These are phyloP conservation scores for Dasysyrphus tricinctus DNA, from an alignment of 2,888 invertebrate species.

Conservation along the genomic window DNA sequence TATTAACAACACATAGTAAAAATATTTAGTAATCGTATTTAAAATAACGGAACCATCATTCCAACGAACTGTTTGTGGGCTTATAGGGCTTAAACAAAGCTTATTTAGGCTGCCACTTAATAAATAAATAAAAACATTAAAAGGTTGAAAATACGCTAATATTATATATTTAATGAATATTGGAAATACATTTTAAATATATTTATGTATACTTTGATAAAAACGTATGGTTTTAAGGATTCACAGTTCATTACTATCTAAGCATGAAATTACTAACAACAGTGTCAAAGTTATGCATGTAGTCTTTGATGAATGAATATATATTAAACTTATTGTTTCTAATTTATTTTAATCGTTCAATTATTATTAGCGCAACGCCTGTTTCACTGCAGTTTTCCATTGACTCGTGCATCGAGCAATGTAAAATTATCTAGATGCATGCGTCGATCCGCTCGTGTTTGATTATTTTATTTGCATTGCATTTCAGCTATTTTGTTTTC, in stretches of 20 bases:
- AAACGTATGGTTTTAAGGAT: conserved; percentile 23
- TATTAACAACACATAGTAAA: conserved; percentile 43
- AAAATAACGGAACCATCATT: conserved; percentile 10
- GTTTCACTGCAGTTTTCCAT: conserved; percentile 37
- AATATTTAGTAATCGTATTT: conserved; percentile 13
- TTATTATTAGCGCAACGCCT: conserved; percentile 16
- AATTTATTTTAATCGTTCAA: conserved; percentile 27
- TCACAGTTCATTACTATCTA: conserved; percentile 42
- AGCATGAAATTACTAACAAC: conserved; percentile 28
- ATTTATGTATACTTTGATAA: conserved; percentile 23
- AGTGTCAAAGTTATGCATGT: conserved; percentile 31
- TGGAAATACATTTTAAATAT: conserved; percentile 22
- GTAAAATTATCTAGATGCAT: conserved; percentile 35
- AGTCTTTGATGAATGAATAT: conserved; percentile 37
- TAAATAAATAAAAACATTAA: conserved; percentile 3
- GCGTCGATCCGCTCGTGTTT: conserved; percentile 36
- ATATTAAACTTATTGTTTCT: conserved; percentile 28
- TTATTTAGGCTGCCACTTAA: background rate
- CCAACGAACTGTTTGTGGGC: background rate
- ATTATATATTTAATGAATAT: conserved; percentile 16
- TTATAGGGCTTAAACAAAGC: background rate
- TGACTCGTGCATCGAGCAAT: conserved; percentile 40
- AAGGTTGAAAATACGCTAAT: background rate
- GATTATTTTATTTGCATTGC: conserved; percentile 42
- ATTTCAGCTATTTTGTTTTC: conserved; percentile 32